Conservation (phyloP, 2,797 vertebrate species). For the Falco peregrinus region DNA sequence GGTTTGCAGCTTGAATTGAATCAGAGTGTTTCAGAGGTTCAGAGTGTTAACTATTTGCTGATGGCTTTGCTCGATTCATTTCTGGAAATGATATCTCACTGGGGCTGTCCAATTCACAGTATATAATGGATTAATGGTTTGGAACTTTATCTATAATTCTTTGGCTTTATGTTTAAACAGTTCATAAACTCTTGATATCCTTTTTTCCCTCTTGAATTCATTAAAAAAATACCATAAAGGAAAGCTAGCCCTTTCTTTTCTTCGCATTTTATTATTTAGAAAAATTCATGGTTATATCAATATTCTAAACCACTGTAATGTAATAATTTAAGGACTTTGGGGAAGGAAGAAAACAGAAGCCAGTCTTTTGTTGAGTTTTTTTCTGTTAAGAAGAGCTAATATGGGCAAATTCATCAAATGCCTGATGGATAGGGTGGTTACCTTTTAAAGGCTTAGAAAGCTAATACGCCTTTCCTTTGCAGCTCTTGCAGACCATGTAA, state of each 20-base stretch:
- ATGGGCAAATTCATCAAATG: conserved; percentile 3
- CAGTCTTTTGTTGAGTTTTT: background rate
- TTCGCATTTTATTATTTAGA: conserved; percentile 42
- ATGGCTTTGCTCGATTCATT: conserved; percentile 14
- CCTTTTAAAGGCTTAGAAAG: background rate
- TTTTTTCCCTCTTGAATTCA: conserved; percentile 57
- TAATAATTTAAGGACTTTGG: background rate
- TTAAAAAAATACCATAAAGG: conserved; percentile 47
- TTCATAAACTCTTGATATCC: conserved; percentile 72
- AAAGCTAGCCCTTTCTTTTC: background rate
- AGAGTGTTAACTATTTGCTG: conserved; percentile 60
- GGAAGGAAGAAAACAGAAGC: background rate
- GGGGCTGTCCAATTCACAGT: conserved; percentile 42
- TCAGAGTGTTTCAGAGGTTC: conserved; percentile 38
- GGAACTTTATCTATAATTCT: conserved; percentile 71
- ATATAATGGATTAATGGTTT: conserved; percentile 71
- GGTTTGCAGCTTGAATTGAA: conserved; percentile 39
- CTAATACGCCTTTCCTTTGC: background rate
- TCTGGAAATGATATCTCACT: conserved; percentile 27
- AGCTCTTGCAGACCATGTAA: background rate
- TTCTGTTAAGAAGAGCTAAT: conserved; percentile 14
- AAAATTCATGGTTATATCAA: background rate
- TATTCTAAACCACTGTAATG: background rate
- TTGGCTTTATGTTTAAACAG: conserved; percentile 71
- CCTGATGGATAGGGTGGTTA: background rate